Conservation (phyloP, 2,113 vertebrate genomes). For the Microtus ochrogaster region DNA sequence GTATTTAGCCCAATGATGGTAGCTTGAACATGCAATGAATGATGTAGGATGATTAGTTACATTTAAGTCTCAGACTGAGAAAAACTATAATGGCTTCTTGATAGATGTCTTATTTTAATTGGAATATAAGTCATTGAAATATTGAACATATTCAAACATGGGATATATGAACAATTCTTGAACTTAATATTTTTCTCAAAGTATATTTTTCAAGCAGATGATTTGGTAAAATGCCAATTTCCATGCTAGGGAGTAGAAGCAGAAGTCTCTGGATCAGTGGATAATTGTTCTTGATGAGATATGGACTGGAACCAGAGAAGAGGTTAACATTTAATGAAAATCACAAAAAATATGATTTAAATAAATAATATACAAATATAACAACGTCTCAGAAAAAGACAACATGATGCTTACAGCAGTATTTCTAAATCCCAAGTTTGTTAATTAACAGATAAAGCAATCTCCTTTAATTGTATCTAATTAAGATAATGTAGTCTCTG, state of each 20-base stretch:
- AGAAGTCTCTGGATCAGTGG: neutral
- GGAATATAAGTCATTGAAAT: neutral
- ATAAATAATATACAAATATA: slow-evolving; percentile 47
- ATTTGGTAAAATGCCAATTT: neutral
- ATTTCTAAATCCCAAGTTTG: slow-evolving; percentile 70
- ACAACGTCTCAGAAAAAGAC: slow-evolving; percentile 33
- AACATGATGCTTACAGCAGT: slow-evolving; percentile 28
- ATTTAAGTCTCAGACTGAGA: neutral
- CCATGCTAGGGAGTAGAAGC: neutral
- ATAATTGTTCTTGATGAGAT: neutral
- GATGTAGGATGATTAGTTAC: neutral
- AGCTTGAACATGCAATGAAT: neutral
- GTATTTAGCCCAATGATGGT: neutral
- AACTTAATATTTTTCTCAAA: neutral
- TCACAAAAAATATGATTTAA: slow-evolving; percentile 16
- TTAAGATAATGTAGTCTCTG: slow-evolving; percentile 75
- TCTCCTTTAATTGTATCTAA: slow-evolving; percentile 73
- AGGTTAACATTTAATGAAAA: neutral
- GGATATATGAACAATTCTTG: fast-evolving
- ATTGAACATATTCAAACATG: neutral
- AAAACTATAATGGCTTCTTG: neutral
- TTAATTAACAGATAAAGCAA: slow-evolving; percentile 71
- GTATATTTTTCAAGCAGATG: neutral
- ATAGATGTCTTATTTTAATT: neutral
- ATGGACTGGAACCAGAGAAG: neutral